Evolutionary conservation across 2,113 vertebrate species (phyloP).

Genomic region (Falco punctatus): DNA sequence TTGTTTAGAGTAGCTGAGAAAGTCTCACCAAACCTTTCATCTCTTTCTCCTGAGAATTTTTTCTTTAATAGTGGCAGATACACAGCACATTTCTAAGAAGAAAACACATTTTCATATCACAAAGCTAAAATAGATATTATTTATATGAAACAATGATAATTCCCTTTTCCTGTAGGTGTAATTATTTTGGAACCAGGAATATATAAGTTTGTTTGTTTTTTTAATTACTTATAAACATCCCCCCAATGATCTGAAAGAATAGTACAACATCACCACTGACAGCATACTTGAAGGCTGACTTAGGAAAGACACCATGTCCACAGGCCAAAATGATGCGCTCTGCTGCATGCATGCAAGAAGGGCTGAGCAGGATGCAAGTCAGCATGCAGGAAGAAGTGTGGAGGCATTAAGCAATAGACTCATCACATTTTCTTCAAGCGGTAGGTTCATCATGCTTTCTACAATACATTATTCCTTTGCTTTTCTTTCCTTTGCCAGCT

Average conservation of each 20-base stretch:
- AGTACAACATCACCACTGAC: not conserved
- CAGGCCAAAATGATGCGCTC: not conserved
- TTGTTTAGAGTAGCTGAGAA: not conserved
- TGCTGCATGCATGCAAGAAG: not conserved
- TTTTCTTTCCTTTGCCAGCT: not conserved
- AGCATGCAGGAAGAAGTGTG: not conserved
- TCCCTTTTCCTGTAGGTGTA: not conserved
- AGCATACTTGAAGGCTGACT: not conserved
- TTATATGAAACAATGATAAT: not conserved
- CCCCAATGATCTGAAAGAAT: not conserved
- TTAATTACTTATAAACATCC: not conserved
- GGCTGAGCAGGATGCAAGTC: not conserved
- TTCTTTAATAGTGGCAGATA: not conserved
- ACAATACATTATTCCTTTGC: not conserved
- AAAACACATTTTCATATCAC: not conserved
- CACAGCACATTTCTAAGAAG: not conserved
- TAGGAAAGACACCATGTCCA: not conserved
- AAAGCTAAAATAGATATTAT: not conserved
- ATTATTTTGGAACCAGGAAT: not conserved
- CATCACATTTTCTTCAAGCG: not conserved
- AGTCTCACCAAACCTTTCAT: not conserved
- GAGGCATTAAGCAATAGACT: not conserved
- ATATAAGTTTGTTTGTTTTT: no score
- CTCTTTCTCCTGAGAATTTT: not conserved
- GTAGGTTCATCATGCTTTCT: not conserved